These are phyloP conservation scores for Myripristis jacobus DNA, from an alignment of 2,797 vertebrate genomes.

Conservation along the genomic window DNA sequence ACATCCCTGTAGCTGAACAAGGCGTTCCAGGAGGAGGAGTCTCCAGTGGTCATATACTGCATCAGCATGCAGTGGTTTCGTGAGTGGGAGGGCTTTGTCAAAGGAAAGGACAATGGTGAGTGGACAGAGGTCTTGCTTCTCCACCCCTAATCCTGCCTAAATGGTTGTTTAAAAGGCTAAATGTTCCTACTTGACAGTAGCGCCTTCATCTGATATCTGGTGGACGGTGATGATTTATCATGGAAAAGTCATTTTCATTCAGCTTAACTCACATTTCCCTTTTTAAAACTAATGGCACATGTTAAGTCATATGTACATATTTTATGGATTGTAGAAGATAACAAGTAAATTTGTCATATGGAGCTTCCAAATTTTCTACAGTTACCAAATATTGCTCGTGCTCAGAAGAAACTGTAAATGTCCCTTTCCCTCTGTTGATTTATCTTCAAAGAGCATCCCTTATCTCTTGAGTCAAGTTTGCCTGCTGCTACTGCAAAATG, in stretches of 20 bases:
- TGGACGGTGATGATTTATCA: slow-evolving; percentile 20
- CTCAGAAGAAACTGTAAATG: slow-evolving; percentile 48
- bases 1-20: slow-evolving; percentile 90
- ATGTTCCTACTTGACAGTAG: slow-evolving; percentile 19
- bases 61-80: slow-evolving; percentile 99
- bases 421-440: slow-evolving; percentile 51
- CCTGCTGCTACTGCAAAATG: slow-evolving; percentile 60
- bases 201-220: background rate
- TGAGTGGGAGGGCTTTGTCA: slow-evolving; percentile 99
- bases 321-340: background rate
- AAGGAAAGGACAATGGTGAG: slow-evolving; percentile 93
- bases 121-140: slow-evolving; percentile 54
- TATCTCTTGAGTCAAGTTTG: slow-evolving; percentile 62
- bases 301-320: background rate
- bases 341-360: slow-evolving; percentile 19
- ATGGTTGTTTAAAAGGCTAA: slow-evolving; percentile 55
- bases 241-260: slow-evolving; percentile 4
- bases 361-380: slow-evolving; percentile 15
- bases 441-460: slow-evolving; percentile 69
- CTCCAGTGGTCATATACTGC: slow-evolving; percentile 95
- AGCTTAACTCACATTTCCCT: background rate
- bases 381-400: slow-evolving; percentile 40
- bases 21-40: slow-evolving; percentile 99
- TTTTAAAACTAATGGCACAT: slow-evolving; percentile 2
- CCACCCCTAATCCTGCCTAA: slow-evolving; percentile 43